phyloP scores from a whole-genome alignment of 2,888 invertebrate genomes.

The Theretra japonica region DNA sequence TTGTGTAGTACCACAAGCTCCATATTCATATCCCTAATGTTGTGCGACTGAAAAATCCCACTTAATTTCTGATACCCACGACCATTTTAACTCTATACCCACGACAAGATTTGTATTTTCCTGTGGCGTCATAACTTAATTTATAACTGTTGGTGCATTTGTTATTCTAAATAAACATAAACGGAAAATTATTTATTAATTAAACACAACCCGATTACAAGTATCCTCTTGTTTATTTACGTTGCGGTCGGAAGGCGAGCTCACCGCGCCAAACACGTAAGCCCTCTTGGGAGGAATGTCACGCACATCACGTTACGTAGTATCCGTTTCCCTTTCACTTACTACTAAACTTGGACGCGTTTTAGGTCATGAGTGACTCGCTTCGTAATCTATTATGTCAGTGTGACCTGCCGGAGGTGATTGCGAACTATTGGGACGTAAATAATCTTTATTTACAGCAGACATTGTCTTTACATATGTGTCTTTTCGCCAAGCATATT shows the following conservation, averaged over 20 bases:
- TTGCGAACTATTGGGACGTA: neutral
- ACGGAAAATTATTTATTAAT: neutral
- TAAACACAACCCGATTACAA: neutral
- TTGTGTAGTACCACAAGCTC: no score
- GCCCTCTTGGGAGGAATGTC: conserved; percentile 30
- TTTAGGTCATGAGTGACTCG: conserved; percentile 22
- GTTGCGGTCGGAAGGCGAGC: neutral
- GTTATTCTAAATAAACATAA: no score
- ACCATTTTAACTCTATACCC: no score
- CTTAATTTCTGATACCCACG: no score
- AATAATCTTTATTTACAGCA: no score
- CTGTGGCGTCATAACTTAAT: no score
- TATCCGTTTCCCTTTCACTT: conserved; percentile 34
- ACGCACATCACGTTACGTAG: conserved; percentile 32
- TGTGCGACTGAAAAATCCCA: no score
- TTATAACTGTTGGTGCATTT: no score
- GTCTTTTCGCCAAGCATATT: no score
- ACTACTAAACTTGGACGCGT: conserved; percentile 26
- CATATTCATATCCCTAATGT: no score
- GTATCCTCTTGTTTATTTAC: conserved; percentile 6
- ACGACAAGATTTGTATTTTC: no score
- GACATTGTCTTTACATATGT: no score
- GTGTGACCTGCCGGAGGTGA: neutral
- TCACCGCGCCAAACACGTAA: conserved; percentile 24
- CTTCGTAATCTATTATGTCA: conserved; percentile 14